phyloP scores from a whole-genome alignment of 2,888 invertebrate genomes.

The Vesta saturnalis region DNA sequence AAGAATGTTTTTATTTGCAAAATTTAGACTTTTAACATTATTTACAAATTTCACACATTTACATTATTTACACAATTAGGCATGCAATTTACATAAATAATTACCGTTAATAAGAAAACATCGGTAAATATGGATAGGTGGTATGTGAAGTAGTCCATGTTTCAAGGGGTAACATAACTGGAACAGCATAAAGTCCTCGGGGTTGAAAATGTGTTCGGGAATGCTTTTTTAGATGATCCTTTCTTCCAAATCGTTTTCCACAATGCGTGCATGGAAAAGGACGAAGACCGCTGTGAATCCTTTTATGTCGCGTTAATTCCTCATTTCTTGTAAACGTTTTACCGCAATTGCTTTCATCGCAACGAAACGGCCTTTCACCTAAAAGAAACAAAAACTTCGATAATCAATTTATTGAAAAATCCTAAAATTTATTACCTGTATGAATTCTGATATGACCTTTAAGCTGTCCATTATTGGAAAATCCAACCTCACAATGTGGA shows the following conservation, averaged over 20 bases:
- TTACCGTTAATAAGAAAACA: constrained; percentile 41
- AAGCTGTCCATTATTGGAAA: constrained; percentile 93
- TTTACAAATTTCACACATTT: constrained; percentile 14
- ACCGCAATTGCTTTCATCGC: constrained; percentile 85
- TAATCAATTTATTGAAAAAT: constrained; percentile 30
- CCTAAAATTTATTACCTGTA: constrained; percentile 62
- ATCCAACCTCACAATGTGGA: constrained; percentile 88
- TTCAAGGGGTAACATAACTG: constrained; percentile 59
- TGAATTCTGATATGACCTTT: constrained; percentile 93
- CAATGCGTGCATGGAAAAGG: constrained; percentile 89
- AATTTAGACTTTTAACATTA: constrained; percentile 4
- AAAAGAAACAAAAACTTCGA: constrained; percentile 39
- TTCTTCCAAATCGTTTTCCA: constrained; percentile 91
- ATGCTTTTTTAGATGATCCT: constrained; percentile 96
- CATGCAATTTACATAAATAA: neutral
- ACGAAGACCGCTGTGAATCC: constrained; percentile 87
- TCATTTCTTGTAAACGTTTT: constrained; percentile 93
- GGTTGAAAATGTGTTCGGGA: constrained; percentile 81
- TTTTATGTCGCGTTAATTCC: constrained; percentile 89
- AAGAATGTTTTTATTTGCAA: constrained; percentile 10
- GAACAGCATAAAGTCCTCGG: constrained; percentile 63
- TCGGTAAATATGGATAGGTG: constrained; percentile 48
- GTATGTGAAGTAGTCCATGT: constrained; percentile 54
- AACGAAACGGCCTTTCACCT: constrained; percentile 89
- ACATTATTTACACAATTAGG: constrained; percentile 10